phyloP scores from a whole-genome alignment of 2,797 vertebrate species.

The Orientallactaga sibirica region DNA sequence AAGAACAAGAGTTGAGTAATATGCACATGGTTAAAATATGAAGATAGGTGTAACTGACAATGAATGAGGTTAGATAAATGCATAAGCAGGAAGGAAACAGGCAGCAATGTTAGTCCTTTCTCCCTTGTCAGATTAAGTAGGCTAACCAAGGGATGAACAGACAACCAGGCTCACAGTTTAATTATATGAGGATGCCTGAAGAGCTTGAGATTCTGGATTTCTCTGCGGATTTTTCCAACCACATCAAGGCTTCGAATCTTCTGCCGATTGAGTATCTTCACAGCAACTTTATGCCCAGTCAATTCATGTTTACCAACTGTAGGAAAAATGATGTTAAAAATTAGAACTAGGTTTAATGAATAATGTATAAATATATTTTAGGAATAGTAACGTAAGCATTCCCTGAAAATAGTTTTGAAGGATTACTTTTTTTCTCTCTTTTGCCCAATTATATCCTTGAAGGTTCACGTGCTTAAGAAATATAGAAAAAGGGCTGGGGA shows the following conservation, averaged over 20 bases:
- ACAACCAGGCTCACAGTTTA: slow-evolving; percentile 94
- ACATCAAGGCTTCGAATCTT: slow-evolving; percentile 99
- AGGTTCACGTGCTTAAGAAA: neutral
- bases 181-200: slow-evolving; percentile 99
- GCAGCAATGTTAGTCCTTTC: neutral
- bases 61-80: slow-evolving; percentile 15
- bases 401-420: slow-evolving; percentile 15
- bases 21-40: slow-evolving; percentile 2
- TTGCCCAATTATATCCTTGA: neutral
- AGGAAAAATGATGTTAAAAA: slow-evolving; percentile 54
- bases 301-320: slow-evolving; percentile 98
- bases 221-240: slow-evolving; percentile 98
- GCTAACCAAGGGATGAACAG: neutral
- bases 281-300: slow-evolving; percentile 98
- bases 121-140: slow-evolving; percentile 5
- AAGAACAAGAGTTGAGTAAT: slow-evolving; percentile 11
- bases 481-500: neutral
- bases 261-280: slow-evolving; percentile 99
- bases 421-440: neutral
- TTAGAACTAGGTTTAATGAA: slow-evolving; percentile 43
- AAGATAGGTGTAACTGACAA: neutral
- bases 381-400: neutral
- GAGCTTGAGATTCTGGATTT: slow-evolving; percentile 99
- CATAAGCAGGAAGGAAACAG: slow-evolving; percentile 15
- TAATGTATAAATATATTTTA: neutral